Conservation (phyloP, 2,113 vertebrate genomes). For the Scytalopus superciliaris region DNA sequence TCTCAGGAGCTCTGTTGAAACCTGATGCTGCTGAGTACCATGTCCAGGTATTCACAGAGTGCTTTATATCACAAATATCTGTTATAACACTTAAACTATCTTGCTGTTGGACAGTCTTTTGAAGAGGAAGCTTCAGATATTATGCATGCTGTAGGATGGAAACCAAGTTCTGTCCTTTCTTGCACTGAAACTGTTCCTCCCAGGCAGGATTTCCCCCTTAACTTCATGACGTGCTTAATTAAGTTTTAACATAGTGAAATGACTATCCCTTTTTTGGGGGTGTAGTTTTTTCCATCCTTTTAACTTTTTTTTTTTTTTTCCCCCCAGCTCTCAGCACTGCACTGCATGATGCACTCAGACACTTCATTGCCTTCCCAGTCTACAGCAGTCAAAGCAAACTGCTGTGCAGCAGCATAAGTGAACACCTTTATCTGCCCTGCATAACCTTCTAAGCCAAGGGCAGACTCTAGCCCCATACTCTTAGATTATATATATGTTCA, state of each 20-base stretch:
- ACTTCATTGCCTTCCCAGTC: neutral
- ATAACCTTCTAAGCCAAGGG: neutral
- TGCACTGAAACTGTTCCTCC: neutral
- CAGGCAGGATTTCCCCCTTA: neutral
- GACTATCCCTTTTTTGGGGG: neutral
- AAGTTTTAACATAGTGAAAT: neutral
- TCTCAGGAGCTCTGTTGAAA: neutral
- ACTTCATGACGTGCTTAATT: neutral
- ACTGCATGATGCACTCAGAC: neutral
- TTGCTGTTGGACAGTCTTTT: neutral
- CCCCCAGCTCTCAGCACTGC: neutral
- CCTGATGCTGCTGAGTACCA: neutral
- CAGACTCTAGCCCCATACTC: neutral
- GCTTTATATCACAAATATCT: neutral
- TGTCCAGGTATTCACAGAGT: neutral
- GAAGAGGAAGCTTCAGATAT: neutral
- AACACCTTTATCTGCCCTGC: neutral
- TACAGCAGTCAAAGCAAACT: neutral
- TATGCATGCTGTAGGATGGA: neutral
- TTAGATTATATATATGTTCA: neutral
- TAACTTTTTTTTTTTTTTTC: neutral
- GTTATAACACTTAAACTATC: neutral
- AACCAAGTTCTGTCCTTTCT: neutral
- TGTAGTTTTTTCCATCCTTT: neutral
- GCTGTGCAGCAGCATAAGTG: neutral